Base-by-base conservation (phyloP, 2,113 vertebrate species). In the Synodontis membranacea region DNA sequence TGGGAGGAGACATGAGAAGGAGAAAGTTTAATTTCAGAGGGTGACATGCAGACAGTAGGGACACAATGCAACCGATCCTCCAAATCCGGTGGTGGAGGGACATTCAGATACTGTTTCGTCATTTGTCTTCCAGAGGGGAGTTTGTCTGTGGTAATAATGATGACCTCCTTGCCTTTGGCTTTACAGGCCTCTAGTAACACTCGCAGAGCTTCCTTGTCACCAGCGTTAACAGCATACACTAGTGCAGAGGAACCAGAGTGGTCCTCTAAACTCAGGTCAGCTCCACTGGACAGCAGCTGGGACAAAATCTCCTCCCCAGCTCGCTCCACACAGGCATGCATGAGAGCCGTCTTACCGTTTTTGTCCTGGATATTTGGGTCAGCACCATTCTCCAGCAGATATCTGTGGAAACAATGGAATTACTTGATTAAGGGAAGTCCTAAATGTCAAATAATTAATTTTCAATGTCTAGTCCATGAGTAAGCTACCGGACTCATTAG, bases 321-420 rank as follows among this genome's bases (percentile, higher is more conserved):
- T 82, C 93, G 94, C 76, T 95, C 96, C 37, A 96, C 52, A 87
- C 97, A 99, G 0, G 96, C 96, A 0, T 98, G 97, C 96, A 98
- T 97, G 91, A 99, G 74, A 3, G 97, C 97, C 0, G 97, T 97
- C 92, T 96, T 97, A 9, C 97, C 97, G 0, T 92, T 94, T 89
- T 97, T 99, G 93, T 98, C 97, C 89, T 98, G 97, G 81, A 98
- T 98, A 92, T 99, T 98, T 0, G 98, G 97, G 86, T 99, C 97
- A 0, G 97, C 98, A 37, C 95, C 96, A 84, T 95, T 97, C 90
- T 99, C 96, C 83, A 99, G 92, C 25, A 98, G 96, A 91, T 97
- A 98, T 89, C 94, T 94, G 74, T 50, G 21, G 42, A 66, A 79
- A 68, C 87, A 28, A 89, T 19, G 28, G 54, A 19, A 4, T 68